phyloP scores from a whole-genome alignment of 2,113 vertebrate genomes.

The Cyanoderma ruficeps region DNA sequence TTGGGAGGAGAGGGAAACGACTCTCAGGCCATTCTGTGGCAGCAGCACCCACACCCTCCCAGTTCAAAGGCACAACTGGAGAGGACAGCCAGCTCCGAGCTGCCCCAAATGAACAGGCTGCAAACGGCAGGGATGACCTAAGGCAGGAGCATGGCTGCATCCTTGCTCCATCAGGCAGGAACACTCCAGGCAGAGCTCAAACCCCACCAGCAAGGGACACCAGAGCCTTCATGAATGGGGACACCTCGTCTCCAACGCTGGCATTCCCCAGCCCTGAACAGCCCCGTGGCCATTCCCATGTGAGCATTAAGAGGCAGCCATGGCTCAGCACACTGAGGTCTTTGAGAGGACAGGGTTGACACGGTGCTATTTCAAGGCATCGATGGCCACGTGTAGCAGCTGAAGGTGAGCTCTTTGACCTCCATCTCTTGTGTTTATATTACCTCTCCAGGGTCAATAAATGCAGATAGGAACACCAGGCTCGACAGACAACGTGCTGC shows the following conservation, averaged over 20 bases:
- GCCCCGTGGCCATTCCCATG: fast-evolving
- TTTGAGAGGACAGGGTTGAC: not conserved
- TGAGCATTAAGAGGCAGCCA: fast-evolving
- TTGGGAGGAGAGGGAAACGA: fast-evolving
- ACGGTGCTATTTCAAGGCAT: not conserved
- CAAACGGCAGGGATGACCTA: fast-evolving
- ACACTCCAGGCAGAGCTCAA: fast-evolving
- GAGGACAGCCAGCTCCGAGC: not conserved
- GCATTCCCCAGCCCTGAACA: not conserved
- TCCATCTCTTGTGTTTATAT: not conserved
- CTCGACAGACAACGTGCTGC: not conserved
- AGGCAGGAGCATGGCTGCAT: not conserved
- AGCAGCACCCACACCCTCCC: not conserved
- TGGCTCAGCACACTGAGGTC: not conserved
- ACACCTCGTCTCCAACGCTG: fast-evolving
- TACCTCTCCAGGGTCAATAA: slow-evolving; percentile 45
- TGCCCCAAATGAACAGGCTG: fast-evolving
- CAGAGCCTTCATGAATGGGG: not conserved
- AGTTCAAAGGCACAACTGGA: not conserved
- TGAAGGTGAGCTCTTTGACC: slow-evolving; percentile 45
- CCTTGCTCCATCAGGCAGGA: not conserved
- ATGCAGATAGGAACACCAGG: slow-evolving; percentile 21
- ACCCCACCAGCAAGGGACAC: not conserved
- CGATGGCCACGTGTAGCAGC: not conserved
- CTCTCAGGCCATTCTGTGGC: fast-evolving